Evolutionary conservation across 2,888 invertebrate species (phyloP).

Genomic region (Mayetiola destructor): DNA sequence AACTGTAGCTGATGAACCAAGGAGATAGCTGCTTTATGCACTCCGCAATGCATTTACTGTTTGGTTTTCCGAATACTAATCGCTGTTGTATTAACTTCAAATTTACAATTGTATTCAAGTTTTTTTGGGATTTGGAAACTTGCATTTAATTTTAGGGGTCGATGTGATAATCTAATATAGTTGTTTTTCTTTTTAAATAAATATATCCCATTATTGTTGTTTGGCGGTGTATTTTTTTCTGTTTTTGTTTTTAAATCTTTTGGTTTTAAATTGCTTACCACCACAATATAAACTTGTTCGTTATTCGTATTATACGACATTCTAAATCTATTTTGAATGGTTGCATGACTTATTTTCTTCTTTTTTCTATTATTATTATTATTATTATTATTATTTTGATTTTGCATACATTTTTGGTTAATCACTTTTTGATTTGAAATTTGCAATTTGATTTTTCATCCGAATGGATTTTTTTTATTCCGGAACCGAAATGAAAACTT

Average conservation of each 20-base stretch:
- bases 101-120: slow-evolving; percentile 1
- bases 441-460: no score
- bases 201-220: no score
- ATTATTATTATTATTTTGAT: no score
- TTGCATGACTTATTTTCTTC: no score
- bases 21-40: not conserved
- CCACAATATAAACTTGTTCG: not conserved
- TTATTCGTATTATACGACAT: no score
- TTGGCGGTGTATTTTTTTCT: not conserved
- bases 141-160: slow-evolving; percentile 5
- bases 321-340: no score
- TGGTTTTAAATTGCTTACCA: not conserved
- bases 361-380: no score
- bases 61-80: not conserved
- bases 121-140: no score
- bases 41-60: not conserved
- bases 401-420: no score
- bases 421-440: no score
- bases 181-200: not conserved
- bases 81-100: not conserved
- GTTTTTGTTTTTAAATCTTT: not conserved
- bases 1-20: not conserved
- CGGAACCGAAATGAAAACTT: no score
- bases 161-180: slow-evolving; percentile 11
- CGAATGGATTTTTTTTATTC: no score